phyloP scores from a whole-genome alignment of 2,113 vertebrate genomes.

The Nestor notabilis region DNA sequence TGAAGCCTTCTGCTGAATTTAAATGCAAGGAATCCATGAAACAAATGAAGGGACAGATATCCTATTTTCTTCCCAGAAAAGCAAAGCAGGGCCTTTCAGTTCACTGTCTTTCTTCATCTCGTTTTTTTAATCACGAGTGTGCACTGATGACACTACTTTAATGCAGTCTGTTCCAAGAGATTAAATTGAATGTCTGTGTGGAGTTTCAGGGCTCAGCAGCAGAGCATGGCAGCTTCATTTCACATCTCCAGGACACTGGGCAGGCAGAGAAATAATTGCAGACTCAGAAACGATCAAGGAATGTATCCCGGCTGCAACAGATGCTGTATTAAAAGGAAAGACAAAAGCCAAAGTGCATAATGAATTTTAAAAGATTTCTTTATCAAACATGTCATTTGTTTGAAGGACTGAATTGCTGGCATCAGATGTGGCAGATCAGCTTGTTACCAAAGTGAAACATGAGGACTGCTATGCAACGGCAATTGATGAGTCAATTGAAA shows the following conservation, averaged over 20 bases:
- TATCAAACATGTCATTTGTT: slow-evolving; percentile 77
- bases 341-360: slow-evolving; percentile 74
- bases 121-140: slow-evolving; percentile 49
- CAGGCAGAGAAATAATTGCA: slow-evolving; percentile 69
- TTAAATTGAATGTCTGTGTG: slow-evolving; percentile 52
- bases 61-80: slow-evolving; percentile 37
- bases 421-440: slow-evolving; percentile 73
- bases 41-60: slow-evolving; percentile 47
- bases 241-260: slow-evolving; percentile 52
- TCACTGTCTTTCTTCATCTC: slow-evolving; percentile 29
- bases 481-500: slow-evolving; percentile 78
- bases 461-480: slow-evolving; percentile 53
- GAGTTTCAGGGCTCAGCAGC: slow-evolving; percentile 42
- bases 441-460: slow-evolving; percentile 78
- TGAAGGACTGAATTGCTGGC: slow-evolving; percentile 74
- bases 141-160: slow-evolving; percentile 41
- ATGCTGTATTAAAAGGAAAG: slow-evolving; percentile 75
- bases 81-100: neutral
- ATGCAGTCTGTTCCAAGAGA: slow-evolving; percentile 55
- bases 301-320: slow-evolving; percentile 62
- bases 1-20: slow-evolving; percentile 44
- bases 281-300: slow-evolving; percentile 74
- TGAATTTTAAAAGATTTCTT: slow-evolving; percentile 76
- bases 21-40: slow-evolving; percentile 35
- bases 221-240: slow-evolving; percentile 40